Evolutionary conservation across 2,888 invertebrate species (phyloP).

Genomic region (Eurytoma adleriae): DNA sequence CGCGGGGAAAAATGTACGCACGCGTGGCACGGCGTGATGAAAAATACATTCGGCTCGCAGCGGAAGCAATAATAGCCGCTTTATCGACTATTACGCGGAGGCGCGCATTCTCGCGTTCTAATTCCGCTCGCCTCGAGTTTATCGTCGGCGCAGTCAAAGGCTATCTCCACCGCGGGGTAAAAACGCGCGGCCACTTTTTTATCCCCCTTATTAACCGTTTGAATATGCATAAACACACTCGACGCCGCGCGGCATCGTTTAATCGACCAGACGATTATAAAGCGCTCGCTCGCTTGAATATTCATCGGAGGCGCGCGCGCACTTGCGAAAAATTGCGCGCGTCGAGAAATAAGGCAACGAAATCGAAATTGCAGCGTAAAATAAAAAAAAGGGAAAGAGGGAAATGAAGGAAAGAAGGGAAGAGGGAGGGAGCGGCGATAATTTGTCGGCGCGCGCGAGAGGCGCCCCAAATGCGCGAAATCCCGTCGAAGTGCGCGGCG

Average conservation of each 20-base stretch:
- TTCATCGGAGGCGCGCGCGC: background rate
- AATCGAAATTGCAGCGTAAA: no score
- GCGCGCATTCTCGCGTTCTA: no score
- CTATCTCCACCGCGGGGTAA: background rate
- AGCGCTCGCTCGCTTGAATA: background rate
- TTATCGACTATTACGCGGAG: no score
- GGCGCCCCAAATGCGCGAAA: constrained; percentile 73
- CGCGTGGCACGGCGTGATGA: background rate
- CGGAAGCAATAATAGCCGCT: no score
- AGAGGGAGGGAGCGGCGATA: constrained; percentile 64
- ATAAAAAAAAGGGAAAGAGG: constrained; percentile 4
- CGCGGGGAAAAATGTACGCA: no score
- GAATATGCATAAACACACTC: constrained; percentile 14
- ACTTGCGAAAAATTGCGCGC: background rate
- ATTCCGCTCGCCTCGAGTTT: no score
- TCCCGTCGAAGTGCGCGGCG: constrained; percentile 69
- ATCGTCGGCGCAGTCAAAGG: no score
- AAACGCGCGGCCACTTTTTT: constrained; percentile 36
- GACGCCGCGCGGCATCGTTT: background rate
- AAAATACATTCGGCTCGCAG: background rate
- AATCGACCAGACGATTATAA: constrained; percentile 40
- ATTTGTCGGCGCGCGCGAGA: constrained; percentile 70
- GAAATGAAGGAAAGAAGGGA: background rate
- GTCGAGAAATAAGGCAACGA: no score
- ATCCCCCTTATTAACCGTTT: background rate